Evolutionary conservation across 2,113 vertebrate species (phyloP).

Genomic region (Dicerorhinus sumatrensis): DNA sequence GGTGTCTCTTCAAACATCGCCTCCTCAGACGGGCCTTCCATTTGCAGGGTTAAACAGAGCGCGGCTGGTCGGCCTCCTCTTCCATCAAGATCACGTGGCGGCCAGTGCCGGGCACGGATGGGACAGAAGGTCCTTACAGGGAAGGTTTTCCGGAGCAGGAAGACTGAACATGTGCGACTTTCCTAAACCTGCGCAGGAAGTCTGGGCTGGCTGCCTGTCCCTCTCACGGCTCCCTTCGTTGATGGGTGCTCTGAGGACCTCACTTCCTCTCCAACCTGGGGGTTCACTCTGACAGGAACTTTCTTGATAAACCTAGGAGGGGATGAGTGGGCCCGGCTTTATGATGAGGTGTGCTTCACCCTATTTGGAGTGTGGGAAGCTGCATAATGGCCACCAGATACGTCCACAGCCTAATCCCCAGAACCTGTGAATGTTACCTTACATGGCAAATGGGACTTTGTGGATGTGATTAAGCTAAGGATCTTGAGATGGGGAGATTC

Average conservation of each 20-base stretch:
- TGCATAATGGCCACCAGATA: neutral
- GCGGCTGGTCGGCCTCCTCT: neutral
- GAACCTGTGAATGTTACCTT: neutral
- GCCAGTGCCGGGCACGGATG: neutral
- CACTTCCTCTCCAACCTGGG: neutral
- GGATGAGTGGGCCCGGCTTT: neutral
- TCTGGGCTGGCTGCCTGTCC: neutral
- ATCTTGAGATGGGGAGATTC: neutral
- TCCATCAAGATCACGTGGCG: neutral
- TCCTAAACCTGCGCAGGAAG: neutral
- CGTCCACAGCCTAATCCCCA: neutral
- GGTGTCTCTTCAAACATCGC: neutral
- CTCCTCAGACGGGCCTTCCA: neutral
- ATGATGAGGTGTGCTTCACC: neutral
- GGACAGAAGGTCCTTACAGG: neutral
- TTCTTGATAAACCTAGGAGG: neutral
- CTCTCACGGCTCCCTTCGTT: neutral
- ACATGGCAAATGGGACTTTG: neutral
- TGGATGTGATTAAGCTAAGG: neutral
- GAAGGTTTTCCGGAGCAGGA: neutral
- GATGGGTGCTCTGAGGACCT: neutral
- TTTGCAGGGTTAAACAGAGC: neutral
- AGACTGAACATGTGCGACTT: neutral
- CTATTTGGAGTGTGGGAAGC: neutral
- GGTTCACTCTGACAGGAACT: neutral